Evolutionary conservation across 2,113 vertebrate genomes (phyloP).

Genomic region (Platysternon megacephalum): DNA sequence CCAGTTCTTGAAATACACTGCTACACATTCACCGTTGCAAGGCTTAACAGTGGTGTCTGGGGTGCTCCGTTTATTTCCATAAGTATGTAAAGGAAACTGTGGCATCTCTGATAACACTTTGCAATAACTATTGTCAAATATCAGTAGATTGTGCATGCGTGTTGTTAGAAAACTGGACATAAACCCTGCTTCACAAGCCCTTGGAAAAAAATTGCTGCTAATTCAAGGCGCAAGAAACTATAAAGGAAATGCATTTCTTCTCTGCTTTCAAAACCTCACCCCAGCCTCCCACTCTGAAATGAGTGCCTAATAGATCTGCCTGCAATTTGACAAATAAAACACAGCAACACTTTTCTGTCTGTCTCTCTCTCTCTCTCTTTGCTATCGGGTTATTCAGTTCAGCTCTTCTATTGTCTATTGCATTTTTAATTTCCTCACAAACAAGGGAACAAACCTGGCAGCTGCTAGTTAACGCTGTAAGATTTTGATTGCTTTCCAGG

Average conservation of each 20-base stretch:
- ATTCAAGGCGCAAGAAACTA: background rate
- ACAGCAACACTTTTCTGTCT: background rate
- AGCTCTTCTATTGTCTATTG: slow-evolving; percentile 7
- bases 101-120: background rate
- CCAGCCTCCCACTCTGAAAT: background rate
- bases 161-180: background rate
- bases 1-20: background rate
- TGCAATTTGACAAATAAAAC: background rate
- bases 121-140: slow-evolving; percentile 9
- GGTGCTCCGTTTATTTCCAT: background rate
- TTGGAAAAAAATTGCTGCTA: background rate
- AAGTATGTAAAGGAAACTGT: background rate
- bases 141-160: background rate
- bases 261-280: accelerated
- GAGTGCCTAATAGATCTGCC: background rate
- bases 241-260: background rate
- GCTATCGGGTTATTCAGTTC: slow-evolving; percentile 10
- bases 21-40: background rate
- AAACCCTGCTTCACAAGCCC: background rate
- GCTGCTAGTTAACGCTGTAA: slow-evolving; percentile 52
- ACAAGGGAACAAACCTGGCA: slow-evolving; percentile 58
- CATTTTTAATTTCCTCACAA: slow-evolving; percentile 54
- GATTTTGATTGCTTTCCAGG: slow-evolving; percentile 64
- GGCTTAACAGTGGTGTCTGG: background rate
- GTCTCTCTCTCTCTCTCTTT: background rate